Evolutionary conservation across 2,888 invertebrate genomes (phyloP), one percentile per base, ranked within the genome.

Genomic region (Euplexia lucipara): DNA sequence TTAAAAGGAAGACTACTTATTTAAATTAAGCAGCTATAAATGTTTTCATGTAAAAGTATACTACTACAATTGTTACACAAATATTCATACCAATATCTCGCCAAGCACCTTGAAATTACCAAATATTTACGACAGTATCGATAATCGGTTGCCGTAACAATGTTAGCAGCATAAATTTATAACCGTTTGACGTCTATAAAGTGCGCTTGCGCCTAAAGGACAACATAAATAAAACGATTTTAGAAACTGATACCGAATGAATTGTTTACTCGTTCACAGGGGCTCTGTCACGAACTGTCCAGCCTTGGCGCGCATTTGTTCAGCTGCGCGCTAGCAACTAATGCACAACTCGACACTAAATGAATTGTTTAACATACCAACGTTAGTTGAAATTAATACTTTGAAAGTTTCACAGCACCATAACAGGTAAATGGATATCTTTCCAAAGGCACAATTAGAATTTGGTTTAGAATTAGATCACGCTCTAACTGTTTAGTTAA

Each of bases 231-330:
- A 76, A 74, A 79, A 66, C 75, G 81, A 70, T 78, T 79, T 77
- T 72, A 63, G 75, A 71, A 74, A 74, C 72, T 75, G 76, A 83
- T 81, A 77, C 47, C 70, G 47, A 78, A 81, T 78, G 81, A 81
- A 81, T 81, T 79, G 80, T 81, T 81, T 75, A 75, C 75, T 68
- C 66, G 79, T 61, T 69, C 71, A 63, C 64, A 67, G 54, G 71
- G 65, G 58, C 70, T 76, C 71, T 81, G 86, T 86, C 86, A 86
- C 83, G 84, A 87, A 72, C 74, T 70, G 81, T 78, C 75, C 82
- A 86, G 83, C 90, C 91, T 90, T 90, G 88, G 81, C 78, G 82
- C 74, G 83, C 85, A 86, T 90, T 91, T 90, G 85, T 85, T 83
- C 91, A 91, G 91, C 91, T 91, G 91, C 85, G 75, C 75, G 70